A percentile compares a stretch with the other conserved stretches of the same genome.
These are phyloP conservation scores for Eulimnadia texana DNA, from an alignment of 1,140 invertebrate genomes.

Conservation along the genomic window DNA sequence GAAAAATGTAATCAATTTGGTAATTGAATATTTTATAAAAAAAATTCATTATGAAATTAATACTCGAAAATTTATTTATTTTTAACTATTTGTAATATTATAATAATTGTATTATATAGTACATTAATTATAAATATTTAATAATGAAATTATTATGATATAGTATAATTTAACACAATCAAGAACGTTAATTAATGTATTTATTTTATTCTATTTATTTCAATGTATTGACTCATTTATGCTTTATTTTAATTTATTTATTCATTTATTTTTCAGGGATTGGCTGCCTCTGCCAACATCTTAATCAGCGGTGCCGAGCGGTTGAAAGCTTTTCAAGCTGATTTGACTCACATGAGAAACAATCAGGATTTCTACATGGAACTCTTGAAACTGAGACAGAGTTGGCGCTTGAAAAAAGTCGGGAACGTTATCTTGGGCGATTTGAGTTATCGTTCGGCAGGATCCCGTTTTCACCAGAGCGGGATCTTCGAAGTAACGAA, in stretches of 20 bases:
- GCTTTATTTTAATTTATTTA: constrained; percentile 10
- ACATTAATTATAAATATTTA: no score
- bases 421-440: constrained; percentile 88
- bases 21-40: no score
- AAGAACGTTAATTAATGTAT: no score
- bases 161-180: no score
- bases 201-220: no score
- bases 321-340: constrained; percentile 60
- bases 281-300: constrained; percentile 65
- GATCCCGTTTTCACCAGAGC: constrained; percentile 80
- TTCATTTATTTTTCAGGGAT: constrained; percentile 35
- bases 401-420: constrained; percentile 90
- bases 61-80: no score
- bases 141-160: no score
- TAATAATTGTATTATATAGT: no score
- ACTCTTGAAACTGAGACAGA: constrained; percentile 70
- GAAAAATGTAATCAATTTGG: no score
- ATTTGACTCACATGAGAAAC: constrained; percentile 50
- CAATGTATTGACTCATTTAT: no score
- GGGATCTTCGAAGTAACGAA: constrained; percentile 94
- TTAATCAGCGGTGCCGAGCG: constrained; percentile 71
- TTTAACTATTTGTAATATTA: no score
- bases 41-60: no score
- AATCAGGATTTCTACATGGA: constrained; percentile 79
- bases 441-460: constrained; percentile 79